These are phyloP conservation scores for Passer montanus DNA, from an alignment of 2,113 vertebrate genomes.

Conservation along the genomic window DNA sequence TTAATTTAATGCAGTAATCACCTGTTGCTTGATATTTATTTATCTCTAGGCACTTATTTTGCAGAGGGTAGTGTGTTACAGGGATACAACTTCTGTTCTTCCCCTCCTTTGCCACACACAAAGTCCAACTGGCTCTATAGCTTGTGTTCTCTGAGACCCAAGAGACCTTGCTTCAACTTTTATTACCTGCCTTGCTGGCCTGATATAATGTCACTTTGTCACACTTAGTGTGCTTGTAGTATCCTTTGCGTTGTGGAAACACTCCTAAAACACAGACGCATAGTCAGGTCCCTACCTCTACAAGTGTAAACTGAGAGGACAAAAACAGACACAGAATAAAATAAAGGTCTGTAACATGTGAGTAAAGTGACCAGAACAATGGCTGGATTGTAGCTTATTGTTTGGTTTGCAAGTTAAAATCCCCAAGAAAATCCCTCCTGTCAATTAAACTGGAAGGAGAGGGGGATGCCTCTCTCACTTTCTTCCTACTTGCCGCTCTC, in stretches of 20 bases:
- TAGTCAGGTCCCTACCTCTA: not conserved
- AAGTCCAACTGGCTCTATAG: not conserved
- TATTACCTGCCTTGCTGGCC: not conserved
- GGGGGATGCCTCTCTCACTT: not conserved
- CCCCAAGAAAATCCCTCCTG: slow-evolving; percentile 51
- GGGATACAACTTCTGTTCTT: not conserved
- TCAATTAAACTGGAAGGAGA: slow-evolving; percentile 28
- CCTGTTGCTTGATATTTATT: not conserved
- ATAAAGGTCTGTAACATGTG: slow-evolving; percentile 42
- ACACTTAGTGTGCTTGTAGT: not conserved
- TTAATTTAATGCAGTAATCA: not conserved
- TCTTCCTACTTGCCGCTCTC: not conserved
- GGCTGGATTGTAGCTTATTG: slow-evolving; percentile 43
- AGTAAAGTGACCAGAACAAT: slow-evolving; percentile 63
- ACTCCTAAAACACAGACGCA: slow-evolving; percentile 10
- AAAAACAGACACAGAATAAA: slow-evolving; percentile 45
- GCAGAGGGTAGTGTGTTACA: not conserved
- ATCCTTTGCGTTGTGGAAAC: slow-evolving; percentile 8
- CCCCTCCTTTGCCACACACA: not conserved
- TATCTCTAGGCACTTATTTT: not conserved
- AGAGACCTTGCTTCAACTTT: not conserved
- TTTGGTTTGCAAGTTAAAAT: slow-evolving; percentile 57
- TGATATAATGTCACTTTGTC: slow-evolving; percentile 33
- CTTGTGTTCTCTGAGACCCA: not conserved
- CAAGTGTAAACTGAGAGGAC: slow-evolving; percentile 50